Conservation (phyloP, 2,113 vertebrate genomes). For the Vulpes vulpes region DNA sequence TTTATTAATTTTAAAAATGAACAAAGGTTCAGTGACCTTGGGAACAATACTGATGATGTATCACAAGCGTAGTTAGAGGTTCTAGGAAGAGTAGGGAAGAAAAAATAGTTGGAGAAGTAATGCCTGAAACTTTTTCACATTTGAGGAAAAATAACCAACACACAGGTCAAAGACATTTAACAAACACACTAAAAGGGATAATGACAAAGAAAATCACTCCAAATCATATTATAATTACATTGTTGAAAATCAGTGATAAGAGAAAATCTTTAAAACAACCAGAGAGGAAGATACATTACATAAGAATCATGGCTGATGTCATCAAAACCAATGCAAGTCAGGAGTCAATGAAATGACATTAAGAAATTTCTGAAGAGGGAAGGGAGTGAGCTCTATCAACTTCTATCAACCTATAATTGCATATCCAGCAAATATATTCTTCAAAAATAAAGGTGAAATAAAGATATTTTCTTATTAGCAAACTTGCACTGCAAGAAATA, state of each 20-base stretch:
- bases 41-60: neutral
- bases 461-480: neutral
- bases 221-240: neutral
- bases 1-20: neutral
- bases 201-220: conserved; percentile 24
- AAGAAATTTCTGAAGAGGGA: neutral
- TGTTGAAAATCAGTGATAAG: neutral
- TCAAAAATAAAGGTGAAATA: neutral
- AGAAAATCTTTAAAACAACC: neutral
- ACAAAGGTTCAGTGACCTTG: neutral
- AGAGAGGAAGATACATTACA: neutral
- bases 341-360: neutral
- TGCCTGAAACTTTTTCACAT: neutral
- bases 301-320: neutral
- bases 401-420: neutral
- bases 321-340: neutral
- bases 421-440: neutral
- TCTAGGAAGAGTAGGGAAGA: neutral
- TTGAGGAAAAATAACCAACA: conserved; percentile 24
- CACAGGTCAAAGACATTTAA: neutral
- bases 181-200: neutral
- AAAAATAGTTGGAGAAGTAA: conserved; percentile 1
- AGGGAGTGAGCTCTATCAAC: no score
- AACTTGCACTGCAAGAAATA: neutral
- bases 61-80: neutral